These are phyloP conservation scores for Tringa solitaria DNA, from an alignment of 2,113 vertebrate species.

Conservation along the genomic window DNA sequence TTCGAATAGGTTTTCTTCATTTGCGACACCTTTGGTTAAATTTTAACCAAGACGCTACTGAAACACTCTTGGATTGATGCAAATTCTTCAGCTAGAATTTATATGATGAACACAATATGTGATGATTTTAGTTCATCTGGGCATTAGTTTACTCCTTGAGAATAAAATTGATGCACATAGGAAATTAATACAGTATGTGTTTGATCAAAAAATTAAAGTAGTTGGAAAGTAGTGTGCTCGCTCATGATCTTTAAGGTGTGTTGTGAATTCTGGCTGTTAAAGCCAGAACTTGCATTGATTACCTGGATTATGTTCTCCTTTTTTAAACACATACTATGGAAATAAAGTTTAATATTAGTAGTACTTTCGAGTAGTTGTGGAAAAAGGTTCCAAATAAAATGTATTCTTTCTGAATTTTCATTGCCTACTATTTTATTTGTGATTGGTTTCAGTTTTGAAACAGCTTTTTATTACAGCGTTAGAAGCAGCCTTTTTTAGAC, in stretches of 20 bases:
- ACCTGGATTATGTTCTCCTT: neutral
- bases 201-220: neutral
- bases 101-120: neutral
- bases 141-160: neutral
- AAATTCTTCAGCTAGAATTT: neutral
- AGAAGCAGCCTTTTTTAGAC: neutral
- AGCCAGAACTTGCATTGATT: neutral
- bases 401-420: neutral
- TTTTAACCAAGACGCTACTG: neutral
- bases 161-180: neutral
- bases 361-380: neutral
- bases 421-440: neutral
- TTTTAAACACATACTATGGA: neutral
- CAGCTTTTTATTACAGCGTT: neutral
- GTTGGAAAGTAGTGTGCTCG: neutral
- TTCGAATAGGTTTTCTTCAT: neutral
- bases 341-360: neutral
- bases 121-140: neutral
- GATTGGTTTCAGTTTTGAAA: neutral
- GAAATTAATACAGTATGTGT: neutral
- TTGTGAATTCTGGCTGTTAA: neutral
- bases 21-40: neutral
- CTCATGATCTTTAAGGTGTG: neutral
- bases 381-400: neutral
- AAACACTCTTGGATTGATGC: neutral